Evolutionary conservation across 2,113 vertebrate species (phyloP), one percentile per base, ranked within the genome.

Genomic region (Hydrolagus affinis): DNA sequence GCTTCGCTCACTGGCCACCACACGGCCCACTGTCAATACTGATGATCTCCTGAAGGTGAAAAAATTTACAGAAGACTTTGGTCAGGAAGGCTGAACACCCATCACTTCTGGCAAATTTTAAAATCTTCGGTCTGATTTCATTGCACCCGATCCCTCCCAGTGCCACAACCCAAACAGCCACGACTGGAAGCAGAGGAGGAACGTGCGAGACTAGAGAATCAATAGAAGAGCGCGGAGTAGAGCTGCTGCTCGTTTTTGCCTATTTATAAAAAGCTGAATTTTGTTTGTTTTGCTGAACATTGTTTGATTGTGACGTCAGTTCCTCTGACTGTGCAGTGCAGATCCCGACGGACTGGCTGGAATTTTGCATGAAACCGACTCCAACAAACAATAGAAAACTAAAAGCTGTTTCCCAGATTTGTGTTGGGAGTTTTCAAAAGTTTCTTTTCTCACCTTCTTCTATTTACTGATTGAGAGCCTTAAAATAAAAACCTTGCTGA

Each of bases 61-160:
- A 93, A 98, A 97, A 91, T 99, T 99, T 93, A 96, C 96, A 62
- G 98, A 99, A 66, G 97, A 99, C 91, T 99, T 98, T 92, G 97
- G 98, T 85, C 97, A 98, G 90, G 98, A 99, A 88, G 96, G 98
- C 87, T 99, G 94, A 95, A 73, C 74, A 56, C 83, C 70, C 86
- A 72, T 4, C 6, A 44, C 78, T 66, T 83, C 78, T 66, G 8
- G 28, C 30, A 68, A 83, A 19, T 62, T 83, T 19, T 19, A 56
- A 30, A 32, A 66, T 83, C 78, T 66, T 32, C 78, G 25, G 66
- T 23, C 66, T 83, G 77, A 66, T 66, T 64, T 44, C 6, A 44
- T 44, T 44, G 44, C 44, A 44, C 6, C 44, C 44, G 6, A 6
- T 6, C 44, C 44, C 6, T 44, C 44, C 44, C 44, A 44, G 44